These are phyloP conservation scores for Diaphora mendica DNA, from an alignment of 2,888 invertebrate species.

Conservation along the genomic window DNA sequence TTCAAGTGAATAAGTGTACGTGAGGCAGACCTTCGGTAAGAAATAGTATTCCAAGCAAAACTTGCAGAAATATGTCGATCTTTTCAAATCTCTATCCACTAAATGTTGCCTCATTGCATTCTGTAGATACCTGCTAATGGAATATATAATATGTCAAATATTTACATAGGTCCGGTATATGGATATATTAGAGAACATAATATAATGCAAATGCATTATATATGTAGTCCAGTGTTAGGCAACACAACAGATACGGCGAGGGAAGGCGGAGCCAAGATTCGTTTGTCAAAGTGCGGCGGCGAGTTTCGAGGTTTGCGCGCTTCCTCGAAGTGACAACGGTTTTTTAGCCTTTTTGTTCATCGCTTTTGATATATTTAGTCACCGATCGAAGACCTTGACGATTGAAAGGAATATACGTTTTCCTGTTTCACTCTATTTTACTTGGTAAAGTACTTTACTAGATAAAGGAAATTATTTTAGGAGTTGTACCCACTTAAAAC, in stretches of 20 bases:
- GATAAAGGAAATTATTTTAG: neutral
- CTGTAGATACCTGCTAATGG: too few species aligned
- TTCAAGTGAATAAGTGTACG: neutral
- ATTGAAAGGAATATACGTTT: neutral
- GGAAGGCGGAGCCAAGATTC: neutral
- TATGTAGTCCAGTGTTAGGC: neutral
- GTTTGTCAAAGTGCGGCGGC: neutral
- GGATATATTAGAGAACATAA: neutral
- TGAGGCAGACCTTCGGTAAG: neutral
- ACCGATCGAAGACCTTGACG: slow-evolving; percentile 3
- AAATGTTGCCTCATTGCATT: too few species aligned
- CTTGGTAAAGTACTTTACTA: neutral
- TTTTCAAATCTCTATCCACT: neutral
- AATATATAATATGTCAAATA: neutral
- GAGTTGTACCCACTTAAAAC: too few species aligned
- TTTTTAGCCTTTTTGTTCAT: slow-evolving; percentile 10
- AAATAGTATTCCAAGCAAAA: neutral
- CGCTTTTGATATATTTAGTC: slow-evolving; percentile 15
- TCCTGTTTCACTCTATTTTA: slow-evolving; percentile 7
- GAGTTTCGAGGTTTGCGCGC: slow-evolving; percentile 37
- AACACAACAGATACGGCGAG: neutral
- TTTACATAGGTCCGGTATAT: slow-evolving; percentile 36
- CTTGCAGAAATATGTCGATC: neutral
- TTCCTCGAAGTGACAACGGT: slow-evolving; percentile 48
- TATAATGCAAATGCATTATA: too few species aligned